phyloP scores from a whole-genome alignment of 2,113 vertebrate species.

The Myotis davidii region DNA sequence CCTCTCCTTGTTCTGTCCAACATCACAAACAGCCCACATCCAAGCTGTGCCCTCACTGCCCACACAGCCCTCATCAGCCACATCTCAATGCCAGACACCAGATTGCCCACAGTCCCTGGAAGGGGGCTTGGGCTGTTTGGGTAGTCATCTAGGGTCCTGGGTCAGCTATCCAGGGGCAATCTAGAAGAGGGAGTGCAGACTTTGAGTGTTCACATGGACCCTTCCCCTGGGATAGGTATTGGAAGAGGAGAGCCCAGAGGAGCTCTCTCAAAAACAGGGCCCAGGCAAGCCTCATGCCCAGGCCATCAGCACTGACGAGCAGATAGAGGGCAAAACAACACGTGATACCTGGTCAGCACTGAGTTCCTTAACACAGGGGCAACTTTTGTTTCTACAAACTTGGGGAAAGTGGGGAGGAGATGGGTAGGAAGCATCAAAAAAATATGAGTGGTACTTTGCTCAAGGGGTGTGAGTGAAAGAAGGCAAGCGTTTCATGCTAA shows the following conservation, averaged over 20 bases:
- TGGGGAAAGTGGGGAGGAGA: background rate
- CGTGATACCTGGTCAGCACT: accelerated
- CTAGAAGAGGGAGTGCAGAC: background rate
- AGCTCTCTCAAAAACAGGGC: background rate
- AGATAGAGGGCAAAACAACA: background rate
- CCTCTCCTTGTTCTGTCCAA: background rate
- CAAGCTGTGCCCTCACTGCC: background rate
- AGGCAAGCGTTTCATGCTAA: constrained; percentile 64
- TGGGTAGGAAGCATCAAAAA: background rate
- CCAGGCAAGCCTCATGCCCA: background rate
- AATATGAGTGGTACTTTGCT: background rate
- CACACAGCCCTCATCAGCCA: no score
- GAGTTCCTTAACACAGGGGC: background rate
- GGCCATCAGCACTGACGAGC: background rate
- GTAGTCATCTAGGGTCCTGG: background rate
- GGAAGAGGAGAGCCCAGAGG: background rate
- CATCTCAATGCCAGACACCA: background rate
- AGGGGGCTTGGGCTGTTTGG: background rate
- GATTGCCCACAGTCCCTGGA: background rate
- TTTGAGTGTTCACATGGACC: background rate
- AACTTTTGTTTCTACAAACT: background rate
- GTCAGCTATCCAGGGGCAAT: background rate
- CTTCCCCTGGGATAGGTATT: background rate
- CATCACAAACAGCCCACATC: background rate
- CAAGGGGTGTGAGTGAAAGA: constrained; percentile 46